Evolutionary conservation across 2,888 invertebrate species (phyloP), one percentile per base, ranked within the genome.

Genomic region (Caenorhabditis becei): DNA sequence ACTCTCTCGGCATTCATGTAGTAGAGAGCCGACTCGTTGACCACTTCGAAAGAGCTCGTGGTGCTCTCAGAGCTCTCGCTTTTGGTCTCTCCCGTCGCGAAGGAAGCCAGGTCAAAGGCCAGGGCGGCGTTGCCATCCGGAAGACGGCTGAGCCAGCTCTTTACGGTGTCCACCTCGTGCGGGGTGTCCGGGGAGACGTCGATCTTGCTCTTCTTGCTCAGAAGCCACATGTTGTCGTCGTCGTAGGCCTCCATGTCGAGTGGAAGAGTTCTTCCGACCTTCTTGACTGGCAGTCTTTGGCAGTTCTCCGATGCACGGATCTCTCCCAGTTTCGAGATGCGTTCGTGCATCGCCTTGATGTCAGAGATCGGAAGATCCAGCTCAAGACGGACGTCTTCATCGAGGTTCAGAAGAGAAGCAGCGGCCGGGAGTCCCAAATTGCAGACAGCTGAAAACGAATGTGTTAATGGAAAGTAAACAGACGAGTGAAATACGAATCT

Each of bases 281-380:
- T 75, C 26, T 63, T 59, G 49, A 74, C 44, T 14, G 67, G 58
- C 10, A 69, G 59, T 51, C 70, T 24, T 16, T 69, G 74, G 54
- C 71, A 71, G 24, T 75, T 26, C 51, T 80, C 54, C 16, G 69
- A 63, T 18, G 78, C 77, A 32, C 77, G 59, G 41, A 86, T 77
- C 23, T 72, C 58, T 18, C 86, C 86, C 28, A 86, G 59, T 16
- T 56, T 69, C 7, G 41, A 23, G 41, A 84, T 80, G 23, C 70
- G 80, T 8, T 75, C 81, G 35, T 83, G 83, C 37, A 79, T 53
- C 37, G 67, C 79, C 59, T 49, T 67, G n/a, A 84, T 66, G 56
- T 86, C 86, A 10, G 77, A 75, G n/a, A 74, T 74, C 2, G 74
- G 65, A 51, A 74, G 74, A 37, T 86, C 80, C 61, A 86, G 75